Conservation (phyloP, 2,113 vertebrate genomes). For the Sporophila hypoxantha region DNA sequence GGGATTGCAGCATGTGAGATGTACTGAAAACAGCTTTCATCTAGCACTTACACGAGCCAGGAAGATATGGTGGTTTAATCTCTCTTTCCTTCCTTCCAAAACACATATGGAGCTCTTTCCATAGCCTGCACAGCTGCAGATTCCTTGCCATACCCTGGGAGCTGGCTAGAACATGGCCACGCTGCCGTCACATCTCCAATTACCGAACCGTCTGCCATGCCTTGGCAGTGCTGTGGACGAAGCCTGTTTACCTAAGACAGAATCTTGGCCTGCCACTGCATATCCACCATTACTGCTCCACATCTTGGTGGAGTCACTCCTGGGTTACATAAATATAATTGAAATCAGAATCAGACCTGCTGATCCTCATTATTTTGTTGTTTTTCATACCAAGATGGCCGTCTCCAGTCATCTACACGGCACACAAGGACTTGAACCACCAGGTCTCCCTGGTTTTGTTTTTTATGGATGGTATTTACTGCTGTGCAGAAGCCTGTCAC, state of each 20-base stretch:
- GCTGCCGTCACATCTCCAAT: background rate
- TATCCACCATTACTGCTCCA: constrained; percentile 22
- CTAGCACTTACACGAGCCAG: background rate
- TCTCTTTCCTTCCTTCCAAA: background rate
- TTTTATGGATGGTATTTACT: background rate
- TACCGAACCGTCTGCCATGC: background rate
- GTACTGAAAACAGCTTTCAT: background rate
- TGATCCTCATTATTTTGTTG: constrained; percentile 41
- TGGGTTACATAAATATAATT: constrained; percentile 42
- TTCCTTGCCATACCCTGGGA: background rate
- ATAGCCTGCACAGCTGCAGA: background rate
- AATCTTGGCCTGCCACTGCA: background rate
- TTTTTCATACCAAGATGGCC: constrained; percentile 26
- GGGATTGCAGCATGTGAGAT: background rate
- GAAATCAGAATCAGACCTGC: constrained; percentile 46
- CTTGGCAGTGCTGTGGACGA: background rate
- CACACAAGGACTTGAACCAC: background rate
- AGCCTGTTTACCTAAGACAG: constrained; percentile 32
- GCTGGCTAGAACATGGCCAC: background rate
- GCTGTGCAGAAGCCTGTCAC: background rate
- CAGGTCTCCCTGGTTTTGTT: background rate
- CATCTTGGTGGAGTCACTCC: constrained; percentile 31
- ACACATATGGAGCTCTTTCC: background rate
- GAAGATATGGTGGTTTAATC: background rate
- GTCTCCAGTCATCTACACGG: background rate